A percentile compares a stretch with the other conserved stretches of the same genome.
Conservation (phyloP, 2,113 vertebrate species). For the Taxidea taxus region DNA sequence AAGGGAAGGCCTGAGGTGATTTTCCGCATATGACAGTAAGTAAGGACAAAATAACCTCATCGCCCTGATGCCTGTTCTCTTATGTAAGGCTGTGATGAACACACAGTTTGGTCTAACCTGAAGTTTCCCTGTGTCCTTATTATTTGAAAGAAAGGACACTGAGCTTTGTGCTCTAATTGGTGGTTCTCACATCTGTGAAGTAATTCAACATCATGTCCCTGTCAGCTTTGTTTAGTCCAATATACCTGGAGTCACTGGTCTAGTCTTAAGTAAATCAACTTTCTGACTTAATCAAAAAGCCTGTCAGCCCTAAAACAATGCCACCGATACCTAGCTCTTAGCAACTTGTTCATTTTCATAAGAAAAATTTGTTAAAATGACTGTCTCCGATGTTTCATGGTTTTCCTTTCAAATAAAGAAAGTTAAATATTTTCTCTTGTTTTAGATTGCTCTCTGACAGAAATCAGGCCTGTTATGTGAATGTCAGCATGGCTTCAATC, state of each 20-base stretch:
- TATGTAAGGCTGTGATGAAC: background rate
- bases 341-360: background rate
- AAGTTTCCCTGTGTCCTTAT: background rate
- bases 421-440: conserved; percentile 41
- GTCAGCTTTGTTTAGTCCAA: background rate
- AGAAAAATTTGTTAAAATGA: background rate
- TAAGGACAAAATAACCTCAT: background rate
- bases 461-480: background rate
- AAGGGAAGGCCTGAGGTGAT: conserved; percentile 38
- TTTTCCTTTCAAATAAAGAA: background rate
- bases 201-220: background rate
- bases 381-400: background rate
- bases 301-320: background rate
- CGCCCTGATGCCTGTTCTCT: background rate
- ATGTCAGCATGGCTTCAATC: background rate
- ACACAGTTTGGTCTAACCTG: background rate
- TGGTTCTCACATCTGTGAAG: background rate
- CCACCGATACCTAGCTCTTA: background rate
- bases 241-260: background rate
- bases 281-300: background rate
- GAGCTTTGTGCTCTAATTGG: background rate
- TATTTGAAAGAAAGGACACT: background rate
- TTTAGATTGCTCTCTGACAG: background rate
- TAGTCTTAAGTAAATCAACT: background rate
- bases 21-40: background rate